Evolutionary conservation across 23 tunicate species (phyloP).

Genomic region (Trididemnum miniatum): DNA sequence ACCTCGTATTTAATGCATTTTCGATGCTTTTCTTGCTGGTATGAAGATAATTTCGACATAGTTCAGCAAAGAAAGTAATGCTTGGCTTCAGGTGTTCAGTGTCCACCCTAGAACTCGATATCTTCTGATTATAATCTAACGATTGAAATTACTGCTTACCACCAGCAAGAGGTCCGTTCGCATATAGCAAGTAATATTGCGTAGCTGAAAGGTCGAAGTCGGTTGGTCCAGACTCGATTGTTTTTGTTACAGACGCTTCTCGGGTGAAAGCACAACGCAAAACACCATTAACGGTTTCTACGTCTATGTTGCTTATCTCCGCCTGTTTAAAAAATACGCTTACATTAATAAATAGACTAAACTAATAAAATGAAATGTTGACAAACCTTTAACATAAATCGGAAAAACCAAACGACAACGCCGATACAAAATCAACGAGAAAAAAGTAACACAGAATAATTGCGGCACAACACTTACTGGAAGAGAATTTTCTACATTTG

Average conservation of each 20-base stretch:
- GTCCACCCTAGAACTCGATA: too few relatives aligned
- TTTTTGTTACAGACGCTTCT: slow-evolving; percentile 24
- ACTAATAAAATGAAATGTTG: too few relatives aligned
- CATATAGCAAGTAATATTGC: slow-evolving; percentile 20
- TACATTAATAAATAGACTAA: too few relatives aligned
- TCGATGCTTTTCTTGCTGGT: too few relatives aligned
- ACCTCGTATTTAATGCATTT: too few relatives aligned
- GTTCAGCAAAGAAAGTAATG: too few relatives aligned
- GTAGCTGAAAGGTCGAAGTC: slow-evolving; percentile 10
- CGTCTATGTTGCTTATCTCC: background rate
- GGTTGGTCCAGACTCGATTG: background rate
- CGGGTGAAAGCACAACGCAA: slow-evolving; percentile 36
- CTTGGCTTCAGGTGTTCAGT: too few relatives aligned
- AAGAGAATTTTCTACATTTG: background rate
- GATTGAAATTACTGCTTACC: too few relatives aligned
- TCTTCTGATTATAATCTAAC: too few relatives aligned
- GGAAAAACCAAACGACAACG: background rate
- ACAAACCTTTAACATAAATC: background rate
- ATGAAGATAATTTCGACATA: too few relatives aligned
- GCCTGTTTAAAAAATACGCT: background rate
- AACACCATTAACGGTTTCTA: slow-evolving; percentile 2
- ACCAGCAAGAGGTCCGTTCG: slow-evolving; percentile 8
- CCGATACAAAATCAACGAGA: background rate
- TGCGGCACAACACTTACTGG: background rate
- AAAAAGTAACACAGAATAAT: background rate